A percentile compares a stretch with the other conserved stretches of the same genome.
These are phyloP conservation scores for Caenorhabditis becei DNA, from an alignment of 2,888 invertebrate genomes.

Conservation along the genomic window DNA sequence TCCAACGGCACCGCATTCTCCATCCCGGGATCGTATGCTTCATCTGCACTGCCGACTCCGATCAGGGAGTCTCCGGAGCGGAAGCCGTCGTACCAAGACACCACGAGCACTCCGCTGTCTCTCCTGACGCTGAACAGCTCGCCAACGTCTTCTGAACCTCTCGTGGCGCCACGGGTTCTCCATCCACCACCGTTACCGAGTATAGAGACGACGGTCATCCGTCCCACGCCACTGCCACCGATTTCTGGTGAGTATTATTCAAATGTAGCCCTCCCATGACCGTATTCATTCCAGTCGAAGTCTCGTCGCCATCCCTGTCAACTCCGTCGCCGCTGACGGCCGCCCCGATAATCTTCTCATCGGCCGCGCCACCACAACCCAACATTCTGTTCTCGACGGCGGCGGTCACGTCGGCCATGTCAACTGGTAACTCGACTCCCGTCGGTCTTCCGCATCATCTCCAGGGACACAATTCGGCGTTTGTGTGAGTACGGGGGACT, in stretches of 20 bases:
- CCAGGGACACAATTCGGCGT: slow-evolving; percentile 52
- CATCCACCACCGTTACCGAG: slow-evolving; percentile 30
- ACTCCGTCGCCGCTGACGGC: slow-evolving; percentile 58
- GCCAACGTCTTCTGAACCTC: slow-evolving; percentile 46
- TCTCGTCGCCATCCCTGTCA: slow-evolving; percentile 59
- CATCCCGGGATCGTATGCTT: slow-evolving; percentile 26
- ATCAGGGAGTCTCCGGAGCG: slow-evolving; percentile 49
- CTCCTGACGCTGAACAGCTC: slow-evolving; percentile 52
- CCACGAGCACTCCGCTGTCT: slow-evolving; percentile 49
- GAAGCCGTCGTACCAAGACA: slow-evolving; percentile 47
- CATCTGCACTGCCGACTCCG: slow-evolving; percentile 46
- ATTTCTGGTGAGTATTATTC: slow-evolving; percentile 62
- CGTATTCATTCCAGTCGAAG: slow-evolving; percentile 49
- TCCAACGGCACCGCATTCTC: slow-evolving; percentile 31
- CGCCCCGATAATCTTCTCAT: slow-evolving; percentile 56
- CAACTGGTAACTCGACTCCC: slow-evolving; percentile 55
- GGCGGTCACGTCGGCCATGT: slow-evolving; percentile 47
- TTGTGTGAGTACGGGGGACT: slow-evolving; percentile 43
- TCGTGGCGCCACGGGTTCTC: slow-evolving; percentile 24
- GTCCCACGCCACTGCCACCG: slow-evolving; percentile 70
- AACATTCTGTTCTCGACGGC: slow-evolving; percentile 45
- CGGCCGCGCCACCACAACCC: slow-evolving; percentile 33
- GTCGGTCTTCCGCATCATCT: slow-evolving; percentile 50
- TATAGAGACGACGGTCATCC: slow-evolving; percentile 67
- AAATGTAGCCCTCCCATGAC: too few relatives aligned